Evolutionary conservation across 1,140 invertebrate genomes (phyloP).

Genomic region (Grapholita molesta): DNA sequence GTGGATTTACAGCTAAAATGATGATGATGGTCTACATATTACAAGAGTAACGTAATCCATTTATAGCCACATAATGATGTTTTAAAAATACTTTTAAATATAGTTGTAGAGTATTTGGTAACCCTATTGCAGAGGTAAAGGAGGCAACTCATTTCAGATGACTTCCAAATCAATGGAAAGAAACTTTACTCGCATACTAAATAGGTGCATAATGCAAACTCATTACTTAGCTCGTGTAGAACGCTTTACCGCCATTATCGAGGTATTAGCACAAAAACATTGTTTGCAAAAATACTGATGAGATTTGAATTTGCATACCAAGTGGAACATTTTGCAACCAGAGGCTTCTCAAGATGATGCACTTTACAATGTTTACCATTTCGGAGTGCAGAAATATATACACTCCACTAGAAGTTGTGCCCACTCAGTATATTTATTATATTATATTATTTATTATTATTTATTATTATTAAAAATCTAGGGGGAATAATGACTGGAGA

Average conservation of each 20-base stretch:
- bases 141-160: background rate
- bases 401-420: constrained; percentile 31
- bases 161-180: background rate
- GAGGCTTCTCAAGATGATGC: constrained; percentile 61
- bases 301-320: constrained; percentile 27
- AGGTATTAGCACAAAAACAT: constrained; percentile 3
- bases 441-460: too few relatives aligned
- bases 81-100: background rate
- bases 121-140: background rate
- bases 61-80: too few relatives aligned
- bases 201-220: constrained; percentile 7
- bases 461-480: too few relatives aligned
- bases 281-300: constrained; percentile 17
- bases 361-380: constrained; percentile 68
- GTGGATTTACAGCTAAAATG: too few relatives aligned
- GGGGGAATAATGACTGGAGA: too few relatives aligned
- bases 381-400: constrained; percentile 62
- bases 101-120: background rate
- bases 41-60: too few relatives aligned
- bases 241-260: constrained; percentile 12
- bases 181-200: background rate
- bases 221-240: constrained; percentile 18
- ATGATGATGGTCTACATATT: too few relatives aligned
- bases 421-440: background rate
- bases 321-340: constrained; percentile 40